Base-by-base conservation (phyloP, 2,797 vertebrate species). In the Sebastes taczanowskii region DNA sequence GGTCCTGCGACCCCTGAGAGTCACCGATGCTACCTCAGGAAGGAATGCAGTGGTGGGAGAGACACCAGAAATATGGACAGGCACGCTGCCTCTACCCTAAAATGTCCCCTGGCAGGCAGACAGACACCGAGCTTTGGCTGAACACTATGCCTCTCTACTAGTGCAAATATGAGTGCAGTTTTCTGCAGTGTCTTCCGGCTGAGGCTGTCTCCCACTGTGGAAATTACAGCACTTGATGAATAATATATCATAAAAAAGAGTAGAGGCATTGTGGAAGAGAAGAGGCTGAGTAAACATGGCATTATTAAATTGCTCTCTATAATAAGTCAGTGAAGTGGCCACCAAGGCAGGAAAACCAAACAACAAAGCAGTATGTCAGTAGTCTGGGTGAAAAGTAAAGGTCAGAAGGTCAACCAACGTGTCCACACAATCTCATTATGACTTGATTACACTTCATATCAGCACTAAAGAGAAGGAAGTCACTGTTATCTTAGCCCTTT, bases 231-330 rank as follows among this genome's bases (percentile, higher is more conserved):
- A 29, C 25, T 53, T 74, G 29, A 65, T 88, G 67, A 90, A 90
- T 90, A 87, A 89, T 85, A 59, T 23, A 84, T 60, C 4, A 81
- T n/a, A 70, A 76, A 78, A 53, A 49, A 46, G 11, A 65, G 62
- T 30, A 16, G 27, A 14, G 3, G 32, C 56, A 66, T 25, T 65
- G 58, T 63, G 23, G 18, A 64, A 62, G 73, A 42, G 18, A 83
- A 35, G 61, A 67, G 20, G 52, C 7, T 64, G 72, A 65, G 72
- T 42, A 23, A 55, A 68, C 38, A 53, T 10, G 74, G 8, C 62
- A 75, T 77, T 70, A 69, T 85, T 56, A 42, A 79, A 71, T 64
- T 27, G 34, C 14, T 52, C 10, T 74, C 11, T 27, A 18, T 38
- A 49, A 22, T 38, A 49, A 25, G 29, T 71, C 18, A 38, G 14